phyloP scores from a whole-genome alignment of 2,797 vertebrate genomes.

The Muscicapa striata region DNA sequence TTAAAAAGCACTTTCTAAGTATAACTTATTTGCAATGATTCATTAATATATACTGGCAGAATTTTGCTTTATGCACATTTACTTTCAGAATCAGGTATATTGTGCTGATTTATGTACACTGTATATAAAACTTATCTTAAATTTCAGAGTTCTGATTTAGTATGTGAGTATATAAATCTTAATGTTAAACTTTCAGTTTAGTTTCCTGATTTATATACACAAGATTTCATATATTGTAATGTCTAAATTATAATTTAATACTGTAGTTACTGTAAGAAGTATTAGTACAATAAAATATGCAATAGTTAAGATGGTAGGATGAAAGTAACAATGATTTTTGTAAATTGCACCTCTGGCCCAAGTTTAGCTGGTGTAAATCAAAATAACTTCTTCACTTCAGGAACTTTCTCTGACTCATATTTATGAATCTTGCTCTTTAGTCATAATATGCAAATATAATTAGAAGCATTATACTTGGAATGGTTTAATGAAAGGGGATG shows the following conservation, averaged over 20 bases:
- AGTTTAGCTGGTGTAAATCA: constrained; percentile 28
- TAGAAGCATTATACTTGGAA: constrained; percentile 18
- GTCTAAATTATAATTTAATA: constrained; percentile 68
- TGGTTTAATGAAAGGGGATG: not conserved
- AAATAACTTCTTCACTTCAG: not conserved
- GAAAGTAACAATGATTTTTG: constrained; percentile 59
- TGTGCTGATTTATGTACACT: constrained; percentile 67
- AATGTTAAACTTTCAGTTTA: constrained; percentile 66
- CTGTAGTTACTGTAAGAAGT: constrained; percentile 66
- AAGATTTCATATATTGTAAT: constrained; percentile 49
- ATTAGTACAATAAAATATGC: constrained; percentile 62
- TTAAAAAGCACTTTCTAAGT: constrained; percentile 50
- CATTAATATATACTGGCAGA: constrained; percentile 65
- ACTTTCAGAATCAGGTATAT: constrained; percentile 67
- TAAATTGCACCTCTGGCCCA: not conserved
- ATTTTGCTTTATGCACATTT: constrained; percentile 67
- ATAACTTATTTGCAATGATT: constrained; percentile 58
- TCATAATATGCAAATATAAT: constrained; percentile 21
- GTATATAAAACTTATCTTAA: constrained; percentile 64
- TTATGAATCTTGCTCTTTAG: constrained; percentile 5
- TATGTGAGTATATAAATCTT: constrained; percentile 71
- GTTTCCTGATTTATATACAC: constrained; percentile 64
- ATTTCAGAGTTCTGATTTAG: constrained; percentile 68
- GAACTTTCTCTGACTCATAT: not conserved
- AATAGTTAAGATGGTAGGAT: constrained; percentile 49